Base-by-base conservation (phyloP, 2,888 invertebrate genomes). In the Tipula vernalis region DNA sequence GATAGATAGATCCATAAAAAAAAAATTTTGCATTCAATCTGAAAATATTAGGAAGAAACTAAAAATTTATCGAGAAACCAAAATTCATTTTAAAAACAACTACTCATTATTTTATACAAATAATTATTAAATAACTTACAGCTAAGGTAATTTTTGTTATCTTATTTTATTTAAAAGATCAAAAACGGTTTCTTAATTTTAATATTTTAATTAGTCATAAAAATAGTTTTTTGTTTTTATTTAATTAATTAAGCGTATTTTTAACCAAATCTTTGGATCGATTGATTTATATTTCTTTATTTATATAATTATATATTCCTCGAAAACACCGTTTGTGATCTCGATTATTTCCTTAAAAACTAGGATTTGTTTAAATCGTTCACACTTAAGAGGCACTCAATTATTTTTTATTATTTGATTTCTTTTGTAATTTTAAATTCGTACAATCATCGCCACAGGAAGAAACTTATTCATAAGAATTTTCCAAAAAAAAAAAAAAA, bases 321-420 rank as follows among this genome's bases (percentile, higher is more conserved):
- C 85, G 85, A 85, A 85, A 85, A 85, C 41, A 85, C 85, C 85
- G 85, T 85, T 85, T 85, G 85, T 85, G 85, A 85, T 85, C 85
- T 85, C 85, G 85, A 85, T 42, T 42, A 10, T 44, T 42, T 85
- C 42, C 4, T 85, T 85, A 42, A 84, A n/a, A 15, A 8, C 28
- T 85, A 42, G 44, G 28, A 71, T 71, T 71, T 44, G 3, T 44
- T 84, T 84, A 42, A 85, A 85, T 42, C 85, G 85, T 85, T 85
- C 85, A 85, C 85, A 28, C 85, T 85, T 71, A 41, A 84, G 85
- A 85, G 85, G 85, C 85, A 85, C 85, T 85, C 85, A 85, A 15
- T 85, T 44, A 28, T 71, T 71, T 71, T 71, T 71, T 71, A 28
- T 71, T 71, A 71, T 71, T 71, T 71, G 71, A 71, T 71, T 71